Evolutionary conservation across 2,797 vertebrate species (phyloP).

Genomic region (Ctenopoma multispine): DNA sequence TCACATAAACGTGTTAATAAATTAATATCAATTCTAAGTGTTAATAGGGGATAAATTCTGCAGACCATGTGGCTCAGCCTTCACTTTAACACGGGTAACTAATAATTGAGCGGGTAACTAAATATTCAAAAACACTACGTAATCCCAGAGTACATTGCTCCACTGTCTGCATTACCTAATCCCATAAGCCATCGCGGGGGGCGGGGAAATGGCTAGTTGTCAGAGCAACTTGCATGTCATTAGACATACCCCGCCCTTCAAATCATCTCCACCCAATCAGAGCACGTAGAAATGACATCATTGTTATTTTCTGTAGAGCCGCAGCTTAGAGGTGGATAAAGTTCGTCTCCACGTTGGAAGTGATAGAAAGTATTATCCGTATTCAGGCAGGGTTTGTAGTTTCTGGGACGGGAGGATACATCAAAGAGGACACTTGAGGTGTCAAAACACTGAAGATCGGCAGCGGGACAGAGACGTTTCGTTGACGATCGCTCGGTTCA

Average conservation of each 20-base stretch:
- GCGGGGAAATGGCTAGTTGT: conserved; percentile 88
- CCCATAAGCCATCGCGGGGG: conserved; percentile 90
- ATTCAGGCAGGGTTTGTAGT: conserved; percentile 47
- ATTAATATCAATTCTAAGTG: neutral
- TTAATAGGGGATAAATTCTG: neutral
- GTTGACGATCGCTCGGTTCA: conserved; percentile 31
- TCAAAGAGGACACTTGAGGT: conserved; percentile 25
- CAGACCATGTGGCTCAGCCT: conserved; percentile 5
- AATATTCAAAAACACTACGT: conserved; percentile 95
- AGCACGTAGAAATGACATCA: conserved; percentile 92
- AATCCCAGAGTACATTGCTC: conserved; percentile 95
- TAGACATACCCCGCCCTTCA: conserved; percentile 78
- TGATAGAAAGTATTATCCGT: conserved; percentile 87
- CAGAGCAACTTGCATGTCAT: conserved; percentile 87
- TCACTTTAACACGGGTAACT: conserved; percentile 38
- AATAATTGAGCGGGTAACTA: conserved; percentile 86
- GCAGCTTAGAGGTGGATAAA: conserved; percentile 92
- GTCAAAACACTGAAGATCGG: conserved; percentile 21
- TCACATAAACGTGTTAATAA: neutral
- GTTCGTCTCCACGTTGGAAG: conserved; percentile 93
- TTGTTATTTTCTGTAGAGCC: conserved; percentile 97
- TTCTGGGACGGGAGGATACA: conserved; percentile 17
- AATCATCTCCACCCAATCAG: conserved; percentile 86
- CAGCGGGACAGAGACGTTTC: conserved; percentile 24
- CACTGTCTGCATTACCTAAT: conserved; percentile 95